Evolutionary conservation across 1,140 invertebrate genomes (phyloP).

Genomic region (Macrobrachium nipponense): DNA sequence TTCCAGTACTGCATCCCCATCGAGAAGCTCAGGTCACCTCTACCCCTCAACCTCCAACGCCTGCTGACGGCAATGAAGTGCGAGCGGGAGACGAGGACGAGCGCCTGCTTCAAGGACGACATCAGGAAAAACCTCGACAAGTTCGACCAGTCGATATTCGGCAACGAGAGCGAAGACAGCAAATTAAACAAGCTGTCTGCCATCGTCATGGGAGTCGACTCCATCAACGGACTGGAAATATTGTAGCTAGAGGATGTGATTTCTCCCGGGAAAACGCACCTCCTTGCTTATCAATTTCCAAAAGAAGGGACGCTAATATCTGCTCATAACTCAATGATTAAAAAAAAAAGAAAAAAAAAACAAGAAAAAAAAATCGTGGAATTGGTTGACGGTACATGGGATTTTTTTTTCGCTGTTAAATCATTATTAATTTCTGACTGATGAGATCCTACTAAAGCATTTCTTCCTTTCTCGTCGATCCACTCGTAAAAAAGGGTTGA

Average conservation of each 20-base stretch:
- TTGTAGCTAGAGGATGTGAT: not conserved
- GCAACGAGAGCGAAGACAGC: not conserved
- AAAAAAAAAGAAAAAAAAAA: not conserved
- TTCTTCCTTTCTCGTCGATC: no score
- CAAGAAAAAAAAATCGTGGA: no score
- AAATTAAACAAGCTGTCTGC: no score
- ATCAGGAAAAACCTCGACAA: not conserved
- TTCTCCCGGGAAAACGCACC: not conserved
- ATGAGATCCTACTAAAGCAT: no score
- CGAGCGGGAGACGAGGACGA: not conserved
- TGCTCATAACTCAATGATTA: not conserved
- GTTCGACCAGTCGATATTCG: not conserved
- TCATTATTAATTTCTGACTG: no score
- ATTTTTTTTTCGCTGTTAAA: no score
- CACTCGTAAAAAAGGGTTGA: no score
- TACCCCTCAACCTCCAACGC: not conserved
- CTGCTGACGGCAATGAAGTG: not conserved
- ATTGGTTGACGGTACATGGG: no score
- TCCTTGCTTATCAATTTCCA: not conserved
- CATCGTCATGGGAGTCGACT: not conserved
- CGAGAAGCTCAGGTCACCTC: not conserved
- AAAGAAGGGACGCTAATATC: not conserved
- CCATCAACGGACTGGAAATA: not conserved
- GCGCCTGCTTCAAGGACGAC: slow-evolving; percentile 5
- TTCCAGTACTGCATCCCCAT: not conserved